Conservation (phyloP, 2,797 vertebrate species). For the Furcifer pardalis region DNA sequence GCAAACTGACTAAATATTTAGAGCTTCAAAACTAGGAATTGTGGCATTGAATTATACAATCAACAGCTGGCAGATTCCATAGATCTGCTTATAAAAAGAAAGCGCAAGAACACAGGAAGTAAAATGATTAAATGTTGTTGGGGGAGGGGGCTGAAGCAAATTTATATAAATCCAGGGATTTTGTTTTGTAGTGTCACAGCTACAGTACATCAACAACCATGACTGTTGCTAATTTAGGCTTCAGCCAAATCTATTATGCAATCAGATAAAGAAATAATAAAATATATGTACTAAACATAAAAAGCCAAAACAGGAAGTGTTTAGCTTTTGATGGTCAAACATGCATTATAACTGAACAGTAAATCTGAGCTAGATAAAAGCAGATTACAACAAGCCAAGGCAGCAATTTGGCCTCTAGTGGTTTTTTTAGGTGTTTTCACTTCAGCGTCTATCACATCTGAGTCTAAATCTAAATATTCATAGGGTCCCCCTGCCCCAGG, state of each 20-base stretch:
- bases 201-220: slow-evolving; percentile 18
- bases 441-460: neutral
- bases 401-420: neutral
- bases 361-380: slow-evolving; percentile 7
- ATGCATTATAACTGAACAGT: neutral
- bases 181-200: slow-evolving; percentile 30
- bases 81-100: slow-evolving; percentile 47
- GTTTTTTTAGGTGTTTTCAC: neutral
- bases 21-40: slow-evolving; percentile 34
- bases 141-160: neutral
- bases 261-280: slow-evolving; percentile 42
- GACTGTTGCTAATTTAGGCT: slow-evolving; percentile 44
- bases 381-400: slow-evolving; percentile 8
- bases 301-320: slow-evolving; percentile 9
- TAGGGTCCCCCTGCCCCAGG: neutral
- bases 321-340: neutral
- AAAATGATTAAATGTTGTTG: slow-evolving; percentile 33
- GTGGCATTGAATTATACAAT: slow-evolving; percentile 38
- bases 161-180: slow-evolving; percentile 16
- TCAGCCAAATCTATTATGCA: slow-evolving; percentile 50
- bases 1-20: neutral
- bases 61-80: slow-evolving; percentile 51
- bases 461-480: neutral
- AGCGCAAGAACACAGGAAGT: slow-evolving; percentile 38
- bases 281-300: slow-evolving; percentile 47